Percentiles rank a stretch among this genome's conserved stretches.
Evolutionary conservation across 2,797 vertebrate species (phyloP).

Genomic region (Acomys russatus): DNA sequence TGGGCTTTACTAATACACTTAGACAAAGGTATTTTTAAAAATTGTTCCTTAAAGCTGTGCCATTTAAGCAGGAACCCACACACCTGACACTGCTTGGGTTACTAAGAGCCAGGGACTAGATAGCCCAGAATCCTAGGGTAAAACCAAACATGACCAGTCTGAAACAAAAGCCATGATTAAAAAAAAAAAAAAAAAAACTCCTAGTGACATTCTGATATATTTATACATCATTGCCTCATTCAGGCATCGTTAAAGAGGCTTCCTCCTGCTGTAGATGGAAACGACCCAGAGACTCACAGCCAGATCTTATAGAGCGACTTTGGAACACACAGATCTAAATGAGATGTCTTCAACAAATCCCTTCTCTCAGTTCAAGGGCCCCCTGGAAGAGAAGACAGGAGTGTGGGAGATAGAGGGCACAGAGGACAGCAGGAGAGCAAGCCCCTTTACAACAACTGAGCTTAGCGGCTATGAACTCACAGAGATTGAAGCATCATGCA

Average conservation of each 20-base stretch:
- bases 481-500: background rate
- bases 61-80: background rate
- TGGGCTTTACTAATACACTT: background rate
- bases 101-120: background rate
- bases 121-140: background rate
- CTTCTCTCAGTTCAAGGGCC: background rate
- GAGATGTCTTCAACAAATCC: background rate
- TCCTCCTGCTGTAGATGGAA: background rate
- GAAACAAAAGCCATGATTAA: background rate
- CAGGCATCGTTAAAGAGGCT: background rate
- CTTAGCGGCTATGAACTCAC: background rate
- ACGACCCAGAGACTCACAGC: background rate
- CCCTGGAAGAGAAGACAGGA: background rate
- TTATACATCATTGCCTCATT: background rate
- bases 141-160: background rate
- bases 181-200: too few relatives aligned
- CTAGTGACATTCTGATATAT: background rate
- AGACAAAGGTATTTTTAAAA: background rate
- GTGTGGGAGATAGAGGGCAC: background rate
- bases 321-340: background rate
- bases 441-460: background rate
- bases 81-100: background rate
- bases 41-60: background rate
- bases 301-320: background rate
- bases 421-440: background rate